These are phyloP conservation scores for Shargacucullia verbasci DNA, from an alignment of 2,888 invertebrate species.

Conservation along the genomic window DNA sequence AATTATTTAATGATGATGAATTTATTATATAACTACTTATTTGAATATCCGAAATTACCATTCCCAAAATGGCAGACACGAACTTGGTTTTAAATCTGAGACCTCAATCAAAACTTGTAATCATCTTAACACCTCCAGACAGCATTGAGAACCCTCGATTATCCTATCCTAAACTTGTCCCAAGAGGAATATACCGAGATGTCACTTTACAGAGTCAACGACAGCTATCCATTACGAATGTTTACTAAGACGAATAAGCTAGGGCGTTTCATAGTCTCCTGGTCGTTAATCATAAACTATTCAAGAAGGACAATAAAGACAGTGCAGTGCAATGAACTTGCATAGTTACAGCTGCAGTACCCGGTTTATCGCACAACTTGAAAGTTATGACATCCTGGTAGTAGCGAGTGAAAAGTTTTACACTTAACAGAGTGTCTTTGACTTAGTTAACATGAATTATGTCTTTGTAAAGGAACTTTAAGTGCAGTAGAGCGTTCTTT, in stretches of 20 bases:
- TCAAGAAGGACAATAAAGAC: conserved; percentile 19
- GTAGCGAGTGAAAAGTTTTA: conserved; percentile 51
- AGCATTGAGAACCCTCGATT: conserved; percentile 42
- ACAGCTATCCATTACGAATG: conserved; percentile 49
- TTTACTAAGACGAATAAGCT: conserved; percentile 38
- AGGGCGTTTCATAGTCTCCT: conserved; percentile 12
- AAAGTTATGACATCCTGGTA: conserved; percentile 51
- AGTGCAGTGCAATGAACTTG: conserved; percentile 32
- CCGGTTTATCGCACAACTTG: conserved; percentile 43
- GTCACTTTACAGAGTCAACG: conserved; percentile 49
- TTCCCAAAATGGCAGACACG: conserved; percentile 23
- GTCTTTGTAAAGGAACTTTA: conserved; percentile 44
- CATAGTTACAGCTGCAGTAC: conserved; percentile 35
- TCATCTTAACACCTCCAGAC: conserved; percentile 46
- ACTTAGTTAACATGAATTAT: conserved; percentile 58
- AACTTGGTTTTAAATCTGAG: conserved; percentile 46
- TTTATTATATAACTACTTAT: conserved; percentile 11
- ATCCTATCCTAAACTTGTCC: conserved; percentile 48
- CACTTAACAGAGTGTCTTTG: conserved; percentile 55
- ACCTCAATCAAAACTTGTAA: conserved; percentile 51
- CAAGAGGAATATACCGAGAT: conserved; percentile 37
- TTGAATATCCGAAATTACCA: conserved; percentile 29
- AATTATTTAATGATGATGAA: too few species aligned
- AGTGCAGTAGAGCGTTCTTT: conserved; percentile 42
- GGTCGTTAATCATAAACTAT: conserved; percentile 34